Base-by-base conservation (phyloP, 2,888 invertebrate genomes). In the Drosophila anomelani region DNA sequence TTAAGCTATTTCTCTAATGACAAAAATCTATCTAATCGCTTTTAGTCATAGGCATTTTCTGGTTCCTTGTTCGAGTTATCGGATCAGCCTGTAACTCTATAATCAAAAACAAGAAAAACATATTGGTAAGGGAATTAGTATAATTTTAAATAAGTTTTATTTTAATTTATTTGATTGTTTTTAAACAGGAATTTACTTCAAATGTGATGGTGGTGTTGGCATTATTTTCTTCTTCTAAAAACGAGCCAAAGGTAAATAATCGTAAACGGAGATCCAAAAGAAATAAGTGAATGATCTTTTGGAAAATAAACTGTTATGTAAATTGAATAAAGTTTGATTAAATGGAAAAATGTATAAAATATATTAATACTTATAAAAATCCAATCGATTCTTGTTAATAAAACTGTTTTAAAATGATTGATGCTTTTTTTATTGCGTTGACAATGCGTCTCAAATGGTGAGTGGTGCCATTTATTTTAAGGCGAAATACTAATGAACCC, bases 81-180 rank as follows among this genome's bases (percentile, higher is more conserved):
- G 58, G 57, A 20, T 10, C 57, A 4, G n/a, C 9, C 8, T 36
- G n/a, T 13, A 36, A 58, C 10, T 56, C 13, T 23, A 34, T 58
- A 7, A 17, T 56, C 4, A 58, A 57, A 17, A 58, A 58, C 34
- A 36, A 56, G 2, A 36, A 17, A 17, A 23, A 10, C 13, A 55
- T 58, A 0, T 2, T 17, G 36, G 58, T 58, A 58, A 13, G 13
- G 0, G 3, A 20, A 20, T 4, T 20, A 2, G 2, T 3, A 15
- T 7, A 4, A 10, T 4, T 4, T 9, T 26, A n/a, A n/a, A 6
- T 0, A 3, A 15, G 15, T 1, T 10, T 10, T 5, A 23, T 23
- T 1, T 34, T 3, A 3, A 6, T 20, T 15, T 23, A 34, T 17
- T n/a, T 12, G 1, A 13, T 20, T 49, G 8, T 34, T 34, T 3